A percentile compares a stretch with the other conserved stretches of the same genome.
Evolutionary conservation across 2,113 vertebrate species (phyloP).

Genomic region (Promerops cafer): DNA sequence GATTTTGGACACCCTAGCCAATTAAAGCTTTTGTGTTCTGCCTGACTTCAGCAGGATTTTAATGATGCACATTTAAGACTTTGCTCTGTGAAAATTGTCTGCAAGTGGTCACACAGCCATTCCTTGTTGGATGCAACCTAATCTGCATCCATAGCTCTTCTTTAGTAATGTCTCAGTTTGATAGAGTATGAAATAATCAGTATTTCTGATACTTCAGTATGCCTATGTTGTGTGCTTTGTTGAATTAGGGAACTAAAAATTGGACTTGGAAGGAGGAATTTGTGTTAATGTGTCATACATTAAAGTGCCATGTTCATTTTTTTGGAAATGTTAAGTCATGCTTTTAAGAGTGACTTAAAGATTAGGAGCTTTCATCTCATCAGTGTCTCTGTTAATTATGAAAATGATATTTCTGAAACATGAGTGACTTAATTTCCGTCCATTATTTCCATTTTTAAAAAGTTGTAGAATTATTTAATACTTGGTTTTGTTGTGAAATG

Average conservation of each 20-base stretch:
- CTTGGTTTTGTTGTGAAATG: neutral
- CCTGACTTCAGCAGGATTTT: neutral
- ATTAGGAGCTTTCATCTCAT: neutral
- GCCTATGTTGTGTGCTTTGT: neutral
- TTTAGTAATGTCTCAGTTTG: neutral
- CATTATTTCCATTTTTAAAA: neutral
- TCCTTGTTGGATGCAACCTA: neutral
- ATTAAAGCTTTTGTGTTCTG: neutral
- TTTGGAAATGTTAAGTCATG: neutral
- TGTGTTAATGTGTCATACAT: neutral
- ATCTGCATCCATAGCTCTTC: neutral
- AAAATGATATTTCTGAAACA: neutral
- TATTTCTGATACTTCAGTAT: neutral
- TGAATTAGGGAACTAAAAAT: neutral
- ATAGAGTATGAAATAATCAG: neutral
- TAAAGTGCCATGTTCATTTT: neutral
- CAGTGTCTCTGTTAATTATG: neutral
- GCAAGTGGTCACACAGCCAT: accelerated
- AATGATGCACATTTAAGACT: neutral
- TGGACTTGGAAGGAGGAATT: neutral
- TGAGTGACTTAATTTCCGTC: neutral
- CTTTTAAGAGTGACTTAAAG: neutral
- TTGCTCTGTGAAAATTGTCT: neutral
- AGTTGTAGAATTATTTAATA: neutral
- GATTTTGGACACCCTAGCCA: neutral